These are phyloP conservation scores for Ostrea edulis DNA, from an alignment of 1,140 invertebrate species.

Conservation along the genomic window DNA sequence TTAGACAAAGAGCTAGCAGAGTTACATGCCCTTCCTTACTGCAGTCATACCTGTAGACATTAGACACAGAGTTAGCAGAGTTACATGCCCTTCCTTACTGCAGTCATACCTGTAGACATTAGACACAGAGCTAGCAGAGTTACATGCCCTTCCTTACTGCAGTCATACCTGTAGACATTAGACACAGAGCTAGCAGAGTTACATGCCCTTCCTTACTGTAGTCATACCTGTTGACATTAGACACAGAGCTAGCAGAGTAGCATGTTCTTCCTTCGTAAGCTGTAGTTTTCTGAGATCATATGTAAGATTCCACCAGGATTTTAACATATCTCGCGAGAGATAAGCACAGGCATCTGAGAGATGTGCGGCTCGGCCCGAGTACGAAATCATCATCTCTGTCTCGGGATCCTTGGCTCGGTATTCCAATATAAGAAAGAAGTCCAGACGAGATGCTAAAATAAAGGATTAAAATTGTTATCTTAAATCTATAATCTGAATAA, in stretches of 20 bases:
- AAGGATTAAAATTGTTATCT: not conserved
- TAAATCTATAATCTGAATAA: no score
- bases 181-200: no score
- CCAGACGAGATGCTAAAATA: not conserved
- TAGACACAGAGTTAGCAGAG: not conserved
- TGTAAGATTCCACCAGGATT: not conserved
- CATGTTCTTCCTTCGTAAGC: not conserved
- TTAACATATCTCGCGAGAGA: not conserved
- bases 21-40: not conserved
- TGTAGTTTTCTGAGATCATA: constrained; percentile 17
- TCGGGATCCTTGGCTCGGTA: constrained; percentile 2
- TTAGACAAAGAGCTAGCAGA: not conserved
- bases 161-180: not conserved
- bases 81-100: not conserved
- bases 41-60: not conserved
- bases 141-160: not conserved
- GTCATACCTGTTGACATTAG: constrained; percentile 15
- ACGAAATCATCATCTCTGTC: constrained; percentile 30
- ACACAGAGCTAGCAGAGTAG: not conserved
- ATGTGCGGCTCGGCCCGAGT: not conserved
- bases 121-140: not conserved
- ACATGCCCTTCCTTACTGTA: not conserved
- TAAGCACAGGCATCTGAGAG: constrained; percentile 3
- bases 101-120: not conserved
- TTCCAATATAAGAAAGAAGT: not conserved